Evolutionary conservation across 2,113 vertebrate genomes (phyloP).

Genomic region (Galemys pyrenaicus): DNA sequence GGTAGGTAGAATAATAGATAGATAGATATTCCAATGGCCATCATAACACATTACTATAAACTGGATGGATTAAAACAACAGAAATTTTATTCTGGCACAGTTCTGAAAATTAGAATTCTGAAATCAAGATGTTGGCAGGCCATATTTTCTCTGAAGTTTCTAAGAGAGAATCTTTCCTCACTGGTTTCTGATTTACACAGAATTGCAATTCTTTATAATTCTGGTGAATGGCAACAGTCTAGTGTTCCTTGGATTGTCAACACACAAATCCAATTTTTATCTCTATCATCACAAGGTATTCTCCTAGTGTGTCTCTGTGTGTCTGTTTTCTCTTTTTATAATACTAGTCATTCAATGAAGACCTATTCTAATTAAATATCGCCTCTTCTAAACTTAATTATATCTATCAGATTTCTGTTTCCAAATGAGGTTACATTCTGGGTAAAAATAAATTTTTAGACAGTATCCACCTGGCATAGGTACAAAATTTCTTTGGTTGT

Average conservation of each 20-base stretch:
- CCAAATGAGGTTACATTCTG: not conserved
- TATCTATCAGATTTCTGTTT: not conserved
- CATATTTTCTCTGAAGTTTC: not conserved
- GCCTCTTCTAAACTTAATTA: not conserved
- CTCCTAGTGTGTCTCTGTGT: not conserved
- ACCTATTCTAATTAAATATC: not conserved
- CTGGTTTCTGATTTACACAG: not conserved
- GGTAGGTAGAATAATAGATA: too few species aligned
- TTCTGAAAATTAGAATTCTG: not conserved
- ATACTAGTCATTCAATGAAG: not conserved
- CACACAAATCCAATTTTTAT: fast-evolving
- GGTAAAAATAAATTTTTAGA: not conserved
- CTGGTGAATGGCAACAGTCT: too few species aligned
- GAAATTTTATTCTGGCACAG: not conserved
- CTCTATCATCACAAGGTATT: not conserved
- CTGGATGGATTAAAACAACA: not conserved
- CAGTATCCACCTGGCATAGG: not conserved
- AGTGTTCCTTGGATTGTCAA: not conserved
- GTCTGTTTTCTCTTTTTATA: not conserved
- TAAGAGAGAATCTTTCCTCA: not conserved
- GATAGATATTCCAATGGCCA: not conserved
- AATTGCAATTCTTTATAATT: too few species aligned
- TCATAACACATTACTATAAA: not conserved
- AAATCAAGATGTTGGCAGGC: not conserved
- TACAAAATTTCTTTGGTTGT: not conserved